phyloP scores from a whole-genome alignment of 37 sponge, comb jelly and placozoan genomes.

The Beroe ovata region DNA sequence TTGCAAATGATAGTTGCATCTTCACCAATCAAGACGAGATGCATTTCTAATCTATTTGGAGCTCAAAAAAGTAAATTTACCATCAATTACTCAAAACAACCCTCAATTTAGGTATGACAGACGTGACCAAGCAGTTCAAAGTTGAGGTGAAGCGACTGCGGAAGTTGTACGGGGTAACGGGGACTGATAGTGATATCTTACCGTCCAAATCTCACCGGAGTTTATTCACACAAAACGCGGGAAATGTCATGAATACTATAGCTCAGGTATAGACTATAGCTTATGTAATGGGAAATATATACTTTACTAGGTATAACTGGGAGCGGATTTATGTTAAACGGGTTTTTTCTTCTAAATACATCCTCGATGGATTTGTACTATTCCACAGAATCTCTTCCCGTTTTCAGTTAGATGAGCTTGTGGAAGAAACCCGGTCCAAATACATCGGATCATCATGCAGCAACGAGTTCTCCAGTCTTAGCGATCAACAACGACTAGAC shows the following conservation, averaged over 20 bases:
- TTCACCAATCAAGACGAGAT: too few species aligned
- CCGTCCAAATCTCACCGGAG: constrained; percentile 1
- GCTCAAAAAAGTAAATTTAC: too few species aligned
- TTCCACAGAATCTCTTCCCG: too few species aligned
- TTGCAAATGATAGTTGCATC: too few species aligned
- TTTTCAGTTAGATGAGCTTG: constrained; percentile 26
- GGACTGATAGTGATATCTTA: not conserved
- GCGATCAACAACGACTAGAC: constrained; percentile 15
- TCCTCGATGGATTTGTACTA: too few species aligned
- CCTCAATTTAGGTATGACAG: too few species aligned
- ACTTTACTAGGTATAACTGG: too few species aligned
- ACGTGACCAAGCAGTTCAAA: not conserved
- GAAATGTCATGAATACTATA: constrained; percentile 4
- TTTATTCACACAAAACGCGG: not conserved
- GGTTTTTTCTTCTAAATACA: too few species aligned
- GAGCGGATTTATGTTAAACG: too few species aligned
- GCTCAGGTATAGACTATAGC: constrained; percentile 11
- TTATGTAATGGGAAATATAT: too few species aligned
- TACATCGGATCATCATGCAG: constrained; percentile 45
- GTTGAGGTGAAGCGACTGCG: constrained; percentile 3
- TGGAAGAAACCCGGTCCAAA: not conserved
- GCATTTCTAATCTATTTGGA: too few species aligned
- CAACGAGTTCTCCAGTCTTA: constrained; percentile 26
- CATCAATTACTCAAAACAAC: too few species aligned
- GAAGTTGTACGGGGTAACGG: not conserved